A percentile compares a stretch with the other conserved stretches of the same genome.
Conservation (phyloP, 2,797 vertebrate genomes). For the Paguma larvata region DNA sequence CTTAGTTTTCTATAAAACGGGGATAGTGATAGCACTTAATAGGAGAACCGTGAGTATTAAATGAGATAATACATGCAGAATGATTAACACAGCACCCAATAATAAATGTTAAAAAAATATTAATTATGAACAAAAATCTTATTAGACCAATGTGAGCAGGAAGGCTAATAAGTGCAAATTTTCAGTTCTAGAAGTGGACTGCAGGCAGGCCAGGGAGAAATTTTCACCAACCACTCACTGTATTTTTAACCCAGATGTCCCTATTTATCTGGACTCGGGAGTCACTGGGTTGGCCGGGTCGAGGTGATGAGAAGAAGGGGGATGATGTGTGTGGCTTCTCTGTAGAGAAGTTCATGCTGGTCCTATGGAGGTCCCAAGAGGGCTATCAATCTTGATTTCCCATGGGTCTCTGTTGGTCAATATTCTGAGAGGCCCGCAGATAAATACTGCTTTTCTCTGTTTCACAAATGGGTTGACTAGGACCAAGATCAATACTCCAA, state of each 20-base stretch:
- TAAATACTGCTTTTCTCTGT: constrained; percentile 3
- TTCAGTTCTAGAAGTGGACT: constrained; percentile 13
- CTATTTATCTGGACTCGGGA: not conserved
- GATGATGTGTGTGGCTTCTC: not conserved
- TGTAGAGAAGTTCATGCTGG: not conserved
- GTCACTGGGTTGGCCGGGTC: not conserved
- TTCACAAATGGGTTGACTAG: not conserved
- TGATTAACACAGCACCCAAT: not conserved
- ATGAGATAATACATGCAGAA: constrained; percentile 30
- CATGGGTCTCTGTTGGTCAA: not conserved
- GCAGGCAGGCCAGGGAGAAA: not conserved
- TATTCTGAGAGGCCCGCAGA: not conserved
- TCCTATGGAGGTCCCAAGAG: not conserved
- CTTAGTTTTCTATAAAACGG: constrained; percentile 38
- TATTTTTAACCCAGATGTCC: constrained; percentile 28
- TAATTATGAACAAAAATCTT: constrained; percentile 39
- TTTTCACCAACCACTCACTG: not conserved
- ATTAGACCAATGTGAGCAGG: not conserved
- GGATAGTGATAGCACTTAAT: not conserved
- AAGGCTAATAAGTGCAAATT: constrained; percentile 24
- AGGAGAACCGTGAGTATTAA: constrained; percentile 25
- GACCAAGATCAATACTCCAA: not conserved
- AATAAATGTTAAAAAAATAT: not conserved
- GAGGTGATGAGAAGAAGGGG: not conserved
- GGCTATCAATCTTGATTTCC: not conserved